Conservation (phyloP, 2,888 invertebrate genomes). For the Aromia moschata region DNA sequence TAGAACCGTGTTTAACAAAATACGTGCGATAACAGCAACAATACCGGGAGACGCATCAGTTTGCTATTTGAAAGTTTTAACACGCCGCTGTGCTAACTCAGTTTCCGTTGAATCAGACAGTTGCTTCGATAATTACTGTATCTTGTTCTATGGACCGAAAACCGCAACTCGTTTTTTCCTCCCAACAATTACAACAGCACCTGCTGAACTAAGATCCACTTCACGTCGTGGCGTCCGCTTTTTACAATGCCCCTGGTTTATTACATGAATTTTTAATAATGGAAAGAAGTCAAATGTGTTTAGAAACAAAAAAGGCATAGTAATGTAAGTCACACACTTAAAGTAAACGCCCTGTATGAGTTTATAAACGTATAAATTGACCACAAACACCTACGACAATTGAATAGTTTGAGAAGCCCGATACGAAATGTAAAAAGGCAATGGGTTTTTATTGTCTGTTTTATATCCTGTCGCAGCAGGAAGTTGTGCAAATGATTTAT, state of each 20-base stretch:
- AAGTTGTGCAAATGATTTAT: constrained; percentile 6
- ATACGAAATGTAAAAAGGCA: neutral
- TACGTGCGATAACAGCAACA: no score
- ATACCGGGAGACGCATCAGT: no score
- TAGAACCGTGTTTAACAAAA: no score
- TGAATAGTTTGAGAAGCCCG: neutral
- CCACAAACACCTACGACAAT: neutral
- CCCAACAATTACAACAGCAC: neutral
- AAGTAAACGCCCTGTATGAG: no score
- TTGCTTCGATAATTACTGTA: neutral
- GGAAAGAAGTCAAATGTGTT: no score
- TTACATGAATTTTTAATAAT: no score
- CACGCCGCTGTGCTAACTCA: neutral
- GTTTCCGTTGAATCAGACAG: neutral
- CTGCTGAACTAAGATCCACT: neutral
- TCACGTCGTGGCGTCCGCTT: no score
- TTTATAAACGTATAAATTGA: no score
- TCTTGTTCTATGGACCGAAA: neutral
- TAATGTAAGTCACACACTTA: no score
- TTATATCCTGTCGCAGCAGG: constrained; percentile 14
- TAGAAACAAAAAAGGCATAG: no score
- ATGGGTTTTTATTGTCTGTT: constrained; percentile 10
- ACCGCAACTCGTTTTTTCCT: neutral
- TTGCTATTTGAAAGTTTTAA: no score
- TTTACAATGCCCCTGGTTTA: no score